These are phyloP conservation scores for Parazoanthus swiftii DNA, from an alignment of 92 coral and sea anemone species.

Conservation along the genomic window DNA sequence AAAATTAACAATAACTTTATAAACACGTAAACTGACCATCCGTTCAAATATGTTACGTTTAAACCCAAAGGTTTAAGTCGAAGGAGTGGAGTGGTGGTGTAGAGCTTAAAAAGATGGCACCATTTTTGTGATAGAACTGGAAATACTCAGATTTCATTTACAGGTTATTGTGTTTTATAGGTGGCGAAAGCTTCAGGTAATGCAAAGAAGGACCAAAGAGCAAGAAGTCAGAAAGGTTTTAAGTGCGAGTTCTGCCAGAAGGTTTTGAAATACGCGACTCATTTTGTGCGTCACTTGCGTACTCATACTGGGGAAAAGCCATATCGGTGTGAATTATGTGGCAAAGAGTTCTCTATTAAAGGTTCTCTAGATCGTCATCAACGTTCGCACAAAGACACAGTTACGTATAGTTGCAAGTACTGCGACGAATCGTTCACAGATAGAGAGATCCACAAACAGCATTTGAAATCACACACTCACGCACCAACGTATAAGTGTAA, in stretches of 20 bases:
- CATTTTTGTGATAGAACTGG: no score
- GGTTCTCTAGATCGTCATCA: constrained; percentile 26
- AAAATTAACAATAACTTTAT: no score
- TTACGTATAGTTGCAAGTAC: constrained; percentile 1
- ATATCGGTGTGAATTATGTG: constrained; percentile 13
- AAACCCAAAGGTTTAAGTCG: no score
- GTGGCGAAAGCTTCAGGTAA: background rate
- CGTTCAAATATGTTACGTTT: background rate
- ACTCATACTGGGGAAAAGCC: constrained; percentile 9
- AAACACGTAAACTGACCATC: no score
- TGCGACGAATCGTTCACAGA: background rate
- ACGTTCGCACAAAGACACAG: background rate
- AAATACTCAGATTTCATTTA: background rate
- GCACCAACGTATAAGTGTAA: background rate
- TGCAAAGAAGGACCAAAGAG: background rate
- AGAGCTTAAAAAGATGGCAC: no score
- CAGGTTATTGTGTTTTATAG: background rate
- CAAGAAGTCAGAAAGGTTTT: constrained; percentile 6
- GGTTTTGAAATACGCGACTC: constrained; percentile 4
- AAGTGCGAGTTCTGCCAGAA: constrained; percentile 20
- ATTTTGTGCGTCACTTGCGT: constrained; percentile 3
- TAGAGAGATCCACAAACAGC: background rate
- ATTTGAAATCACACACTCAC: background rate
- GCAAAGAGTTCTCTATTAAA: constrained; percentile 3
- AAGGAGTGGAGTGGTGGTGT: no score